These are phyloP conservation scores for Chloroclystis v-ata DNA, from an alignment of 2,888 invertebrate species.

Conservation along the genomic window DNA sequence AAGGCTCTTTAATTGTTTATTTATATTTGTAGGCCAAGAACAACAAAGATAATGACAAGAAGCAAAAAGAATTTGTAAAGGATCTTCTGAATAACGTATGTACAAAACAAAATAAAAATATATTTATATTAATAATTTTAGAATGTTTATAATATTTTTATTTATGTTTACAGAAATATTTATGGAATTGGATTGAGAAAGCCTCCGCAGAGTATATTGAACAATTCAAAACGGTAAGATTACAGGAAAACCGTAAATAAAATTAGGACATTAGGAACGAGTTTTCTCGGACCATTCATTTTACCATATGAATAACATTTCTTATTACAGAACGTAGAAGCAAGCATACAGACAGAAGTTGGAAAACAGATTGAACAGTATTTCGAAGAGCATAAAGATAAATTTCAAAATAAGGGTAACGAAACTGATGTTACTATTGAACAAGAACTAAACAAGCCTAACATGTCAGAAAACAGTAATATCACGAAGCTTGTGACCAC, in stretches of 20 bases:
- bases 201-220: slow-evolving; percentile 40
- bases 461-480: too few species aligned
- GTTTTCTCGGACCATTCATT: too few species aligned
- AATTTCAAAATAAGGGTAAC: neutral
- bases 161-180: slow-evolving; percentile 38
- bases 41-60: neutral
- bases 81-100: slow-evolving; percentile 36
- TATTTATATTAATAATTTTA: too few species aligned
- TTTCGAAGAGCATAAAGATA: slow-evolving; percentile 6
- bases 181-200: slow-evolving; percentile 43
- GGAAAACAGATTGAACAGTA: slow-evolving; percentile 28
- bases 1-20: neutral
- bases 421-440: neutral
- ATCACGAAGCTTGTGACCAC: too few species aligned
- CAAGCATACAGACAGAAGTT: slow-evolving; percentile 38
- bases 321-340: slow-evolving; percentile 34
- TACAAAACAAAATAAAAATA: neutral
- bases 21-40: neutral
- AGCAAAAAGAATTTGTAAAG: slow-evolving; percentile 24
- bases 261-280: too few species aligned
- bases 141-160: too few species aligned
- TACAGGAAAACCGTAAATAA: too few species aligned
- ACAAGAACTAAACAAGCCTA: slow-evolving; percentile 2
- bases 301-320: too few species aligned
- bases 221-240: too few species aligned